A percentile compares a stretch with the other conserved stretches of the same genome.
Evolutionary conservation across 2,888 invertebrate genomes (phyloP).

Genomic region (Euzetes globulus): DNA sequence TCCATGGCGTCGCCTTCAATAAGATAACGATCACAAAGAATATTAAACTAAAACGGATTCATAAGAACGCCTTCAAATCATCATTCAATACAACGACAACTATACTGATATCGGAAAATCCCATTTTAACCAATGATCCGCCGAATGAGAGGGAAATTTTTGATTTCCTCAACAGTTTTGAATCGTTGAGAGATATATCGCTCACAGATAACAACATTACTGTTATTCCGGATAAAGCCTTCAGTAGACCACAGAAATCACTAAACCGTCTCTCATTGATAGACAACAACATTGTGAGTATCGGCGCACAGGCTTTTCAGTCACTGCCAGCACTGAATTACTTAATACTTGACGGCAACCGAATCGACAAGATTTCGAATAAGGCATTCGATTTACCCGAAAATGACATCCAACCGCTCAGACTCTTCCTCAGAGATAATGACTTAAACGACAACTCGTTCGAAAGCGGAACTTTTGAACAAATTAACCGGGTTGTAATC

Average conservation of each 20-base stretch:
- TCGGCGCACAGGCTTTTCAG: constrained; percentile 16
- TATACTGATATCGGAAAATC: constrained; percentile 24
- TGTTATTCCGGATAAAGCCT: constrained; percentile 25
- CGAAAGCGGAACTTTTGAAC: constrained; percentile 6
- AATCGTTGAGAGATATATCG: background rate
- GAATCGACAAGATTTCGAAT: constrained; percentile 13
- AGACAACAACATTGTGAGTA: constrained; percentile 28
- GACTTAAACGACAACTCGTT: constrained; percentile 15
- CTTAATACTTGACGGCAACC: constrained; percentile 30
- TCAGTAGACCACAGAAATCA: constrained; percentile 15
- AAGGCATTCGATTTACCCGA: background rate
- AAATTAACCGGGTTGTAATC: background rate
- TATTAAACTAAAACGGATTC: constrained; percentile 17
- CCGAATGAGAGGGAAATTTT: constrained; percentile 11
- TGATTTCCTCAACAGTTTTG: constrained; percentile 23
- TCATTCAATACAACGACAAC: constrained; percentile 18
- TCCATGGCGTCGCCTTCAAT: constrained; percentile 19
- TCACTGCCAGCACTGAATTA: background rate
- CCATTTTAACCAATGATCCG: constrained; percentile 1
- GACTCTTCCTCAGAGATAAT: constrained; percentile 27
- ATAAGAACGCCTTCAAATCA: constrained; percentile 14
- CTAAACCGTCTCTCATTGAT: constrained; percentile 7
- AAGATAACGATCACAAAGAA: constrained; percentile 20
- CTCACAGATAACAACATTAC: constrained; percentile 30
- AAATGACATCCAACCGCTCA: background rate